These are phyloP conservation scores for Puma concolor DNA, from an alignment of 2,113 vertebrate genomes.

Conservation along the genomic window DNA sequence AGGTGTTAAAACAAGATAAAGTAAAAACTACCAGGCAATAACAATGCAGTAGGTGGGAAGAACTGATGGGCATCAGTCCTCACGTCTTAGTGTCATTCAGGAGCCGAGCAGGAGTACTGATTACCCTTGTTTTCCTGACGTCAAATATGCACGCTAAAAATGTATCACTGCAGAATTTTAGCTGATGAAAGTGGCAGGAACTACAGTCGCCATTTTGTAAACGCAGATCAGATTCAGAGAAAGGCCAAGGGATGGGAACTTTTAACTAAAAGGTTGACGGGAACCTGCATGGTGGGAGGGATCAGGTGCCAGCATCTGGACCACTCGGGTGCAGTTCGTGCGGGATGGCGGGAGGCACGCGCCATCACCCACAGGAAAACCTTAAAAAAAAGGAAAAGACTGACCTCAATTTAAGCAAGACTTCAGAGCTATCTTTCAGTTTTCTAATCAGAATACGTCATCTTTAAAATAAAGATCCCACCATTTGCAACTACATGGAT, in stretches of 20 bases:
- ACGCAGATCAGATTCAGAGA: not conserved
- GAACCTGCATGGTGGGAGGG: not conserved
- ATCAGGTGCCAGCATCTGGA: accelerated
- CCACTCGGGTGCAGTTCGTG: not conserved
- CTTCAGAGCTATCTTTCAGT: not conserved
- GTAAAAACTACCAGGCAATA: not conserved
- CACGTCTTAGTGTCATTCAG: not conserved
- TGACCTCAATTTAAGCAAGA: not conserved
- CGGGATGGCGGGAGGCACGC: not conserved
- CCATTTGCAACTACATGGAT: too few relatives aligned
- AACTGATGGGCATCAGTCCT: not conserved
- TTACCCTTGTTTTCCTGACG: not conserved
- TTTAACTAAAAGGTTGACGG: too few relatives aligned
- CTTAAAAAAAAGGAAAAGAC: not conserved
- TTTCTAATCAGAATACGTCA: not conserved
- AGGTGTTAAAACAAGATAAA: not conserved
- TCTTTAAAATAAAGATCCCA: not conserved
- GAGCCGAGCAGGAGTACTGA: not conserved
- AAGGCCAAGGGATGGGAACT: not conserved
- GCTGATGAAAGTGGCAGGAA: not conserved
- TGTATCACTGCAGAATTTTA: not conserved
- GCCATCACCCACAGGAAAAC: not conserved
- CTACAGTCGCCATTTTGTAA: not conserved
- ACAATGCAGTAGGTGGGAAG: not conserved
- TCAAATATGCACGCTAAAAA: not conserved